Evolutionary conservation across 2,113 vertebrate genomes (phyloP).

Genomic region (Pteruthius melanotis): DNA sequence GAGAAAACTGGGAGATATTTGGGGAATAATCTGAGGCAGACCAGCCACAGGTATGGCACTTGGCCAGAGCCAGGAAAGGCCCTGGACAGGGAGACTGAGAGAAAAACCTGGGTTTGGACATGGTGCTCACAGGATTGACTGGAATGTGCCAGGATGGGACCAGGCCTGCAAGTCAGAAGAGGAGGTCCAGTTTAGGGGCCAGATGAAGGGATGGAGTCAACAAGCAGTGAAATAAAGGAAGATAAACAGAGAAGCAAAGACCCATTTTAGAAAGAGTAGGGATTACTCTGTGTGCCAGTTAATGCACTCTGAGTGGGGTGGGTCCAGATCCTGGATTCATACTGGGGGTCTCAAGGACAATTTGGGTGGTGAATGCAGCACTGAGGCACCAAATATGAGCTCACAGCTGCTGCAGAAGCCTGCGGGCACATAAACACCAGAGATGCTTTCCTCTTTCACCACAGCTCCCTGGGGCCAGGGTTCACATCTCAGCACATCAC

Average conservation of each 20-base stretch:
- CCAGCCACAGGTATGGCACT: rapidly evolving
- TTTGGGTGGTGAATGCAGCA: not conserved
- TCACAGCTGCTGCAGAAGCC: not conserved
- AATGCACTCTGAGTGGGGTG: rapidly evolving
- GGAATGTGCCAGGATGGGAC: not conserved
- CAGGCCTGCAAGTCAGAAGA: not conserved
- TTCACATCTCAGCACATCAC: not conserved
- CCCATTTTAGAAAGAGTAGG: not conserved
- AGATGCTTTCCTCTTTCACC: not conserved
- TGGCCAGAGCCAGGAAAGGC: not conserved
- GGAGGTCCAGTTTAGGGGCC: not conserved
- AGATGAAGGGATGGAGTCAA: not conserved
- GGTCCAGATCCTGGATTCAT: not conserved
- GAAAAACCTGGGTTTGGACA: not conserved
- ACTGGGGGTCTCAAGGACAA: not conserved
- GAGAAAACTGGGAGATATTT: not conserved
- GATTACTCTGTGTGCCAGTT: not conserved
- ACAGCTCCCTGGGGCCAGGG: not conserved
- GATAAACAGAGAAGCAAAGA: not conserved
- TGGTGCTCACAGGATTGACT: rapidly evolving
- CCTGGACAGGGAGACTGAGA: not conserved
- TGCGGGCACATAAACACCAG: not conserved
- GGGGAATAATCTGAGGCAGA: not conserved
- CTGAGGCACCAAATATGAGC: not conserved
- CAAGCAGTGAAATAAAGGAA: not conserved